Conservation (phyloP, 2,113 vertebrate genomes). For the Hydrochoerus hydrochaeris region DNA sequence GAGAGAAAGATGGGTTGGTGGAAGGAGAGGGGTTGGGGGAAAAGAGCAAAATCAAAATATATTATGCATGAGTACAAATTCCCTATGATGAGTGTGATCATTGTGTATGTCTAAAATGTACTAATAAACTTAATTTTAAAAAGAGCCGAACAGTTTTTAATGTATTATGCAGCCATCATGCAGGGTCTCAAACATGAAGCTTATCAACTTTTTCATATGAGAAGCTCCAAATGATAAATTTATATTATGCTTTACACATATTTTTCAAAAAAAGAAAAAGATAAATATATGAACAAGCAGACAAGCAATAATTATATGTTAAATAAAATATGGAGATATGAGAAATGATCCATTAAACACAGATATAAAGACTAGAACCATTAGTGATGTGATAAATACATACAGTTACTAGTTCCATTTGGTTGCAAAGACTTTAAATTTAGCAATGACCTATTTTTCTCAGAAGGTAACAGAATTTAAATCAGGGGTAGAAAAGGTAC, state of each 20-base stretch:
- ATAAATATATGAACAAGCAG: not conserved
- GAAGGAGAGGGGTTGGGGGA: not conserved
- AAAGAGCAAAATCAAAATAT: not conserved
- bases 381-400: slow-evolving; percentile 37
- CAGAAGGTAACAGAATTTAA: slow-evolving; percentile 44
- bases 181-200: not conserved
- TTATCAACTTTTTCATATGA: not conserved
- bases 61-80: not conserved
- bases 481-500: not conserved
- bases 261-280: not conserved
- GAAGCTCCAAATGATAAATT: not conserved
- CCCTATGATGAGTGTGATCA: not conserved
- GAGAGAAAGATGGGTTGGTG: not conserved
- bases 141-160: not conserved
- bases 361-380: not conserved
- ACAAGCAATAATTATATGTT: not conserved
- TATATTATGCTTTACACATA: not conserved
- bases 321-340: slow-evolving; percentile 21
- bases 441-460: slow-evolving; percentile 28
- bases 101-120: not conserved
- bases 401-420: not conserved
- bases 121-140: not conserved
- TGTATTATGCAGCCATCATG: not conserved
- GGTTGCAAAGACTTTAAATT: slow-evolving; percentile 53
- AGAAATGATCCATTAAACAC: slow-evolving; percentile 43